Conservation (phyloP, 2,113 vertebrate species). For the Plectropomus leopardus region DNA sequence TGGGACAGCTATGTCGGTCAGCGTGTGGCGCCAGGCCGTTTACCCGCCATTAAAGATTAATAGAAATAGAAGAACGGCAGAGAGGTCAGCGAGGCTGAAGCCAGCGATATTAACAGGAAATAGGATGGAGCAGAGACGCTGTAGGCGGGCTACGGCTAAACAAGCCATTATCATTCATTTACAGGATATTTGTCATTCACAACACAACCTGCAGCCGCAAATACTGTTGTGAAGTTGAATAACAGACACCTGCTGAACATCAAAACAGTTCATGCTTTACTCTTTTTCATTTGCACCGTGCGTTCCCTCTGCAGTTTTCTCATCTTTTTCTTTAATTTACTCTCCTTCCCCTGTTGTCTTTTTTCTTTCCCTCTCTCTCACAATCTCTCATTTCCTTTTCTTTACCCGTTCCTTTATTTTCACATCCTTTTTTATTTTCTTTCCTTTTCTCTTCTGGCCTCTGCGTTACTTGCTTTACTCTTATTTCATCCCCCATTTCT, state of each 20-base stretch:
- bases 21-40: constrained; percentile 43
- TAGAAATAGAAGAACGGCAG: constrained; percentile 59
- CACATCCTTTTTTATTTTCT: not conserved
- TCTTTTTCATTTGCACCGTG: constrained; percentile 38
- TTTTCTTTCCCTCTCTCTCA: too few relatives aligned
- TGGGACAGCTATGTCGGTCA: constrained; percentile 31
- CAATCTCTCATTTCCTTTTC: not conserved
- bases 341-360: not conserved
- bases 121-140: constrained; percentile 61
- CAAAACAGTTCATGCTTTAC: constrained; percentile 45
- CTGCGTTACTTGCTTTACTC: not conserved
- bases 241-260: constrained; percentile 29
- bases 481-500: not conserved
- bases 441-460: not conserved
- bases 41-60: constrained; percentile 68
- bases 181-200: constrained; percentile 75
- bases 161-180: constrained; percentile 75
- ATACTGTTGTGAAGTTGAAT: constrained; percentile 48
- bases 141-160: constrained; percentile 67
- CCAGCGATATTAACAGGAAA: constrained; percentile 76
- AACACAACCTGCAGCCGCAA: constrained; percentile 61
- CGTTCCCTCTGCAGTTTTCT: not conserved
- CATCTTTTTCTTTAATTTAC: constrained; percentile 2
- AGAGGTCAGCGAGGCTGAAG: constrained; percentile 63
- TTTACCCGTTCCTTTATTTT: not conserved